Conservation (phyloP, 2,113 vertebrate species). For the Bos javanicus region DNA sequence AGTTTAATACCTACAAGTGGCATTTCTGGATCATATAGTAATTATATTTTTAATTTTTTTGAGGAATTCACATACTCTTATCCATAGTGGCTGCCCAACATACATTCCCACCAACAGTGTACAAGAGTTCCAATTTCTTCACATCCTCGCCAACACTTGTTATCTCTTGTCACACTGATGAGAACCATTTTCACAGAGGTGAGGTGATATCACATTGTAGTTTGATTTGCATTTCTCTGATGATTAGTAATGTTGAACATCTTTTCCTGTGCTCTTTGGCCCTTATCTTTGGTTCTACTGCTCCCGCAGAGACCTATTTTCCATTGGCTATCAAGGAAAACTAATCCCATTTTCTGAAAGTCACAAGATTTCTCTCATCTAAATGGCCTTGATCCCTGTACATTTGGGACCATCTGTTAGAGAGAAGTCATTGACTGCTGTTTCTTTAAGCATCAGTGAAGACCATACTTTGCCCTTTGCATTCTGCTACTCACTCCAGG, state of each 20-base stretch:
- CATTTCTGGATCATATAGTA: neutral
- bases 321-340: neutral
- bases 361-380: neutral
- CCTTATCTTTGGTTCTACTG: neutral
- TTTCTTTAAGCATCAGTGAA: neutral
- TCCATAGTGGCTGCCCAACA: neutral
- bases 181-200: neutral
- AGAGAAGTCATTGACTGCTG: neutral
- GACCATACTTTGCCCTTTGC: neutral
- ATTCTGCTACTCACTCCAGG: neutral
- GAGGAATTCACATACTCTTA: neutral
- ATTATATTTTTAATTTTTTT: neutral
- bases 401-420: neutral
- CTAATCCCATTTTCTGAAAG: neutral
- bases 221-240: neutral
- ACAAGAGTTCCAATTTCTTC: neutral
- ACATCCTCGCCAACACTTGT: neutral
- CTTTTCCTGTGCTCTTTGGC: neutral
- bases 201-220: neutral
- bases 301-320: neutral
- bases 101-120: neutral
- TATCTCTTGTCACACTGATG: neutral
- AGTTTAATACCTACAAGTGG: neutral
- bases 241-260: neutral
- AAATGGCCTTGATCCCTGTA: neutral